Base-by-base conservation (phyloP, 2,888 invertebrate species). In the Tiliacea aurago region DNA sequence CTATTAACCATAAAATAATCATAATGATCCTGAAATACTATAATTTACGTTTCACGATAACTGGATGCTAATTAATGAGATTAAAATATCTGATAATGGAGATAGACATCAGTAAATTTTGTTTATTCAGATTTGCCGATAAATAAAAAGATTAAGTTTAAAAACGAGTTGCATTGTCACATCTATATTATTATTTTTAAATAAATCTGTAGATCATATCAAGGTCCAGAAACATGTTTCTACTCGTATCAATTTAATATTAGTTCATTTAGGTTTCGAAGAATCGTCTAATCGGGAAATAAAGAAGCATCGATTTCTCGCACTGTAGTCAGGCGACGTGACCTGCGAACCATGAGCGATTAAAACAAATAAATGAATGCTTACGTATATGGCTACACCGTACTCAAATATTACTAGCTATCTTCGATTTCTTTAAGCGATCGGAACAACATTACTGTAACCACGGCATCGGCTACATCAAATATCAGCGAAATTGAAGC, bases 1-100 rank as follows among this genome's bases (percentile, higher is more conserved):
- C 55, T 66, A 61, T 28, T 10, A 58, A 59, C 45, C 47, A 37
- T 65, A 65, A 37, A 76, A 18, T 23, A 49, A 41, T 41, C 13
- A 43, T 43, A 66, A 55, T 37, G 2, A 41, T 58, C 56, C 5
- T 49, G 18, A 59, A 45, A 28, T 64, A n/a, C n/a, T n/a, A n/a
- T 20, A 28, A 23, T 67, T n/a, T 23, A 23, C 4, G 7, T 59
- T 15, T 41, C 20, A 56, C 15, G 47, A 58, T 75, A 73, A n/a
- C 43, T 55, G n/a, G 20, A 58, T 23, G 33, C 23, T 59, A 65
- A n/a, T 47, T n/a, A 73, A 47, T 56, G 18, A 47, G 10, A 28
- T 53, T 43, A 13, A 55, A 15, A 49, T 65, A 64, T 33, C 51
- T 13, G 61, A 71, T 80, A 65, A 28, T 18, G 7, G 4, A n/a